phyloP scores from a whole-genome alignment of 2,113 vertebrate genomes.

The Vanacampus margaritifer region DNA sequence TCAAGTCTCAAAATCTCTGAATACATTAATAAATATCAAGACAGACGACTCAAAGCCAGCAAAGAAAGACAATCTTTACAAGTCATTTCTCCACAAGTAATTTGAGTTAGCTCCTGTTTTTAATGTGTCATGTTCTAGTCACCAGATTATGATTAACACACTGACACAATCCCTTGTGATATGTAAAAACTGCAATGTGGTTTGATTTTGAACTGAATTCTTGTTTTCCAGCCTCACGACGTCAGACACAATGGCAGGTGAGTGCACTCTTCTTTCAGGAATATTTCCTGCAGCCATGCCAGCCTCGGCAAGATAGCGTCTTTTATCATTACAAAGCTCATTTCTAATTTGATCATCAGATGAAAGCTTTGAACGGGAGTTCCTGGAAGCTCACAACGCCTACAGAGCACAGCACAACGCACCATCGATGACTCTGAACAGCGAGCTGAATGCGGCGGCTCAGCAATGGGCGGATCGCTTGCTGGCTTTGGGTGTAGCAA shows the following conservation, averaged over 20 bases:
- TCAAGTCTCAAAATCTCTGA: too few relatives aligned
- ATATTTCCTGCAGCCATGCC: background rate
- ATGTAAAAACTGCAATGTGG: too few relatives aligned
- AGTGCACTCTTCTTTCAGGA: conserved; percentile 11
- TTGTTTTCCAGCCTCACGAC: conserved; percentile 24
- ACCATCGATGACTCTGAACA: conserved; percentile 26
- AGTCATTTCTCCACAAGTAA: conserved; percentile 7
- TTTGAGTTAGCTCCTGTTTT: background rate
- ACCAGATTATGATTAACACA: background rate
- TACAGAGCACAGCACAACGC: conserved; percentile 53
- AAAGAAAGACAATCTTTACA: background rate
- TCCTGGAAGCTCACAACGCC: conserved; percentile 63
- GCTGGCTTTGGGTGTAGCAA: background rate
- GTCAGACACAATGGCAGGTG: conserved; percentile 28
- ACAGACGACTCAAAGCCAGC: background rate
- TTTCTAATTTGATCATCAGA: conserved; percentile 21
- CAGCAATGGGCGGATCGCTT: conserved; percentile 69
- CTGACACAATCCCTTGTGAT: background rate
- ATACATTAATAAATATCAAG: conserved; percentile 23
- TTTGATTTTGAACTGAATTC: conserved; percentile 1
- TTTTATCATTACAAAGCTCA: background rate
- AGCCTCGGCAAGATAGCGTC: background rate
- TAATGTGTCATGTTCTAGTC: background rate
- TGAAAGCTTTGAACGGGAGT: conserved; percentile 50
- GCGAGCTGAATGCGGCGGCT: conserved; percentile 35